phyloP scores from a whole-genome alignment of 2,113 vertebrate genomes.

The Nycticebus coucang region DNA sequence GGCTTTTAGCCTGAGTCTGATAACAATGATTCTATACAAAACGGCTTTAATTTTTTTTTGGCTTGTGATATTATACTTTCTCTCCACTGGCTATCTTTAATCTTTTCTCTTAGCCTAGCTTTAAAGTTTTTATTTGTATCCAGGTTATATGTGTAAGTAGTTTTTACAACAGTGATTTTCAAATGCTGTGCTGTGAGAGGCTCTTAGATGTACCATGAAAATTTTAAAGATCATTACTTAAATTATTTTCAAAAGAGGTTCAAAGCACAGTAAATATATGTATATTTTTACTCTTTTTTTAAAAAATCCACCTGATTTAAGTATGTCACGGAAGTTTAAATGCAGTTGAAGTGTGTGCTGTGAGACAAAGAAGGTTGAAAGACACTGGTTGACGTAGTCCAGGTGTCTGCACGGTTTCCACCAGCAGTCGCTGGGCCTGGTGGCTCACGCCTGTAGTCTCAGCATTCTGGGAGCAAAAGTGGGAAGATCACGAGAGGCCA shows the following conservation, averaged over 20 bases:
- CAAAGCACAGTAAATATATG: too few species aligned
- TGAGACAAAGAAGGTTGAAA: too few species aligned
- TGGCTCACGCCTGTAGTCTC: neutral
- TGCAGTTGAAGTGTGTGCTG: too few species aligned
- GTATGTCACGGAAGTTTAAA: too few species aligned
- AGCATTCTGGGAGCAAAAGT: too few species aligned
- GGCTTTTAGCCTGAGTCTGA: conserved; percentile 73
- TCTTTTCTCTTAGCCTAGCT: conserved; percentile 35
- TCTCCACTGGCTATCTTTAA: neutral
- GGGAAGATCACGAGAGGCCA: too few species aligned
- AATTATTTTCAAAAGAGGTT: too few species aligned
- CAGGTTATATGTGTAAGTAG: neutral
- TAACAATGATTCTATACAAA: conserved; percentile 68
- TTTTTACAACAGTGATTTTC: neutral
- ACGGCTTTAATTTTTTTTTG: neutral
- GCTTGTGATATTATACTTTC: neutral
- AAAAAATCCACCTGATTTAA: too few species aligned
- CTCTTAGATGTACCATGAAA: too few species aligned
- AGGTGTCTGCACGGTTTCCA: neutral
- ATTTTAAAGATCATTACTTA: too few species aligned
- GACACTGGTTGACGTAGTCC: neutral
- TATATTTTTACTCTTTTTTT: too few species aligned
- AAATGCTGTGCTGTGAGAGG: too few species aligned
- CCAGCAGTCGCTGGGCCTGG: neutral
- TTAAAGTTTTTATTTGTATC: conserved; percentile 8